Base-by-base conservation (phyloP, 2,888 invertebrate genomes). In the Furcula furcula region DNA sequence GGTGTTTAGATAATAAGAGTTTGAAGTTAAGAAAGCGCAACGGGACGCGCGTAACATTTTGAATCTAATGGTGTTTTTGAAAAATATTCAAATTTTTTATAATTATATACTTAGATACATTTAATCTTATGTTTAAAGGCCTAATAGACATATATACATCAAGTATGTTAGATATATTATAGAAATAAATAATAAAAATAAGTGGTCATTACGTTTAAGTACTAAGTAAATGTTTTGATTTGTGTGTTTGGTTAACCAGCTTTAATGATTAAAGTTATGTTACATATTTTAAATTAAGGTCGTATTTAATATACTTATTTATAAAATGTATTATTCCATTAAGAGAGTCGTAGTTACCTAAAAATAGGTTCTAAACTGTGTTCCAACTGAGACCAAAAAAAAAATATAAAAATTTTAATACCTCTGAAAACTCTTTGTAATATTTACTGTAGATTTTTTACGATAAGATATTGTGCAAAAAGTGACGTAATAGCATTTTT, bases 21-120 rank as follows among this genome's bases (percentile, higher is more conserved):
- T 34, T 34, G 39, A 25, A 39, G 38, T n/a, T n/a, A n/a, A 42
- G 36, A 66, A 75, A 68, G 48, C 76, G 76, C 75, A 46, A 54
- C 44, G 42, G 42, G 71, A 72, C 73, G 76, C 73, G 75, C 71
- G 76, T 65, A 35, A 45, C 33, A 11, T 60, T 66, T 75, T 63
- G 60, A 72, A 73, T 75, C 65, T 71, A 40, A 57, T 68, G 75
- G 67, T 74, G 71, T 76, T 71, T 63, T 60, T 36, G 36, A 53
- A 57, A 50, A 33, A 44, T 29, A 42, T 37, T 35, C 27, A 36
- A 31, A 25, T 37, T 28, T 22, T 45, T 30, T 52, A 40, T 52
- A 36, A 44, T 32, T 31, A 42, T 50, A 52, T 34, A n/a, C n/a
- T 46, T 39, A 46, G 50, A 56, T 55, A 57, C 59, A 56, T 64